Conservation (phyloP, 2,888 invertebrate species). For the Mayetiola destructor region DNA sequence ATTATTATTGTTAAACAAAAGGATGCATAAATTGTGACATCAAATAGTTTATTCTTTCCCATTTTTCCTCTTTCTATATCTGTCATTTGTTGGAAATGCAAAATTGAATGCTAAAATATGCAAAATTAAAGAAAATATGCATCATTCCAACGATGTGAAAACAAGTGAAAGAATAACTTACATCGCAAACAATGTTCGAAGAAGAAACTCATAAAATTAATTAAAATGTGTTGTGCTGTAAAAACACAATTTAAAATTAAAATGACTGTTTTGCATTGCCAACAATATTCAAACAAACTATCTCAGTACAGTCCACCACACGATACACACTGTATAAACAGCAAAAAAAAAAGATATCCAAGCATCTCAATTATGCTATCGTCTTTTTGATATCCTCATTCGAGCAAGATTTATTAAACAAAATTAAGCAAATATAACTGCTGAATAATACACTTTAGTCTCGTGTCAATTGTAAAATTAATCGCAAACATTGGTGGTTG, state of each 20-base stretch:
- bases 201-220: slow-evolving; percentile 6
- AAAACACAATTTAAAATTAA: slow-evolving; percentile 5
- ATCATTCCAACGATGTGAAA: neutral
- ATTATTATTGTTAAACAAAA: slow-evolving; percentile 10
- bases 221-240: slow-evolving; percentile 10
- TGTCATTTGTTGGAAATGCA: neutral
- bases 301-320: no score
- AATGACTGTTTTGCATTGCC: slow-evolving; percentile 1
- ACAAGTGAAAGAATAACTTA: slow-evolving; percentile 5
- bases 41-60: no score
- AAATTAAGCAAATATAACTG: no score
- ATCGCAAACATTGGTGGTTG: no score
- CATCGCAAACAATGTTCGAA: slow-evolving; percentile 6
- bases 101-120: neutral
- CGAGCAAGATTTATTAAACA: no score
- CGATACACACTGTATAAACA: no score
- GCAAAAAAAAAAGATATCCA: no score
- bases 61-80: neutral
- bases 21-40: slow-evolving; percentile 11
- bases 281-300: no score
- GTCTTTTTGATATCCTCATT: no score
- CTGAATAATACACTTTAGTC: no score
- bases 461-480: no score
- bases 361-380: no score
- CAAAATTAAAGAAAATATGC: slow-evolving; percentile 9